Evolutionary conservation across 2,888 invertebrate genomes (phyloP), one percentile per base, ranked within the genome.

Genomic region (Luperina testacea): DNA sequence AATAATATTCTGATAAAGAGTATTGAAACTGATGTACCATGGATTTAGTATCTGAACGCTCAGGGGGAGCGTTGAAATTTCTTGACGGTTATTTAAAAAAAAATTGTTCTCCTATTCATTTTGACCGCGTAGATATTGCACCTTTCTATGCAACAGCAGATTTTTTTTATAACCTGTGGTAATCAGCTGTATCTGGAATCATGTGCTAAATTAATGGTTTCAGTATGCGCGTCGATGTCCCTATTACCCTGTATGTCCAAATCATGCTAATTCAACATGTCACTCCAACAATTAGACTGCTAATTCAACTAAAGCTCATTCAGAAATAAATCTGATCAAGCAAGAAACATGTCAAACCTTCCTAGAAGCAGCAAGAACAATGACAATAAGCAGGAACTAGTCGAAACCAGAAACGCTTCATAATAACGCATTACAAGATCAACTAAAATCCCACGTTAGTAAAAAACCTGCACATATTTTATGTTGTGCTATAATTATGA

Each of bases 311-410:
- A 1, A 71, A 71, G 1, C 68, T 53, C 51, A 86, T 86, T 77
- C 57, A 80, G 20, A 72, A 80, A 78, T 78, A 79, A 77, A 83
- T 78, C 67, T 42, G 27, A 42, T 61, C 27, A 70, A 67, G 24
- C 38, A 81, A 86, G 68, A 78, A 77, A 51, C 65, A 68, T 75
- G 71, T 76, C 45, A 80, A 76, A 76, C 76, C 84, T 88, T 89
- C 85, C 81, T 81, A 71, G 64, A 81, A 45, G 27, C 57, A 72
- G 32, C 72, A 86, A 89, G 74, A 86, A 86, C 77, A 74, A 77
- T 75, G 73, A 89, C 89, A 89, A 89, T 89, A 67, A 84, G 64
- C 78, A 89, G 89, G 89, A 89, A 89, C 89, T 85, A 79, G 48
- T 73, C 70, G 79, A 84, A 89, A 88, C 89, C 88, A 89, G 90